These are phyloP conservation scores for Blastobasis adustella DNA, from an alignment of 2,888 invertebrate genomes.

Conservation along the genomic window DNA sequence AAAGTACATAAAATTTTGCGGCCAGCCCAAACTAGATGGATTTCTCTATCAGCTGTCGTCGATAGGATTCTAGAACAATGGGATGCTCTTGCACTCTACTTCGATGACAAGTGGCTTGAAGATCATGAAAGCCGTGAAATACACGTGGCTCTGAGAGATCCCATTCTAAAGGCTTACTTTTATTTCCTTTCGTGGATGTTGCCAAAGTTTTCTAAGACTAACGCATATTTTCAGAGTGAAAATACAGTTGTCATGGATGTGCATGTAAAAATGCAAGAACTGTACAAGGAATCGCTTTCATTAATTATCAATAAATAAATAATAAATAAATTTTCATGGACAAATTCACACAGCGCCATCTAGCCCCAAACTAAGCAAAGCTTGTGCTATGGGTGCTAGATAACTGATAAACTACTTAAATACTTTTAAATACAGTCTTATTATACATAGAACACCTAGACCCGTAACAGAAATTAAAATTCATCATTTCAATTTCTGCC, in stretches of 20 bases:
- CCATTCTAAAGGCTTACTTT: conserved; percentile 7
- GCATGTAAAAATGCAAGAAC: conserved; percentile 1
- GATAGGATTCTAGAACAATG: conserved; percentile 7
- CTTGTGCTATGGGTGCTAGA: too few relatives aligned
- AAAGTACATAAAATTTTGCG: conserved; percentile 2
- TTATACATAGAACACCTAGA: too few relatives aligned
- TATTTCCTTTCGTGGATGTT: conserved; percentile 10
- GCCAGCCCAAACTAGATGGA: conserved; percentile 9
- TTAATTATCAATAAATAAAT: too few relatives aligned
- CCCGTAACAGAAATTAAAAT: too few relatives aligned
- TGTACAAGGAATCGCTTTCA: neutral
- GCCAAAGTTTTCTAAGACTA: conserved; percentile 6
- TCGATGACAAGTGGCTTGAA: conserved; percentile 1
- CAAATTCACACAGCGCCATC: too few relatives aligned
- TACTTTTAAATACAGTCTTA: too few relatives aligned
- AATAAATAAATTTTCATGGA: too few relatives aligned
- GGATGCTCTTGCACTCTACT: neutral
- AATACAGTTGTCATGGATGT: neutral
- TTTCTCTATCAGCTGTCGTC: conserved; percentile 2
- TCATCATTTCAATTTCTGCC: too few relatives aligned
- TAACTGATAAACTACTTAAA: too few relatives aligned
- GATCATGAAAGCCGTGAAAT: conserved; percentile 3
- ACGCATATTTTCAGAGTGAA: conserved; percentile 3
- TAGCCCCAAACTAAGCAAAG: too few relatives aligned
- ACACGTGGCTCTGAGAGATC: conserved; percentile 2